phyloP scores from a whole-genome alignment of 2,888 invertebrate species.

The Achlya flavicornis region DNA sequence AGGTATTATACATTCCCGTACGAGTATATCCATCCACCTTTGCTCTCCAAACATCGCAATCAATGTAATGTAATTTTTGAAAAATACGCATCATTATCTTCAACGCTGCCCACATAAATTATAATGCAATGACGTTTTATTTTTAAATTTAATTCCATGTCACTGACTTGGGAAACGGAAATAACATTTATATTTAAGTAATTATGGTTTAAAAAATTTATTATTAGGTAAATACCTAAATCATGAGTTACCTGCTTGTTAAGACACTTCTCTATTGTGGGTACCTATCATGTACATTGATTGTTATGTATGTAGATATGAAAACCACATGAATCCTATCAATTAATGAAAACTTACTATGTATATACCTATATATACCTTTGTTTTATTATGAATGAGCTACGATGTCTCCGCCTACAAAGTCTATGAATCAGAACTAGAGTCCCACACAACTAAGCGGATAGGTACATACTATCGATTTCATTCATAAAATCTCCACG shows the following conservation, averaged over 20 bases:
- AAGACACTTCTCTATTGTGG: conserved; percentile 3
- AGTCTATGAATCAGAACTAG: neutral
- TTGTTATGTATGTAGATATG: neutral
- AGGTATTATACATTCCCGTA: conserved; percentile 41
- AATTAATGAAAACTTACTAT: conserved; percentile 19
- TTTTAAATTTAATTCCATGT: conserved; percentile 70
- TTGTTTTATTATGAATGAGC: neutral
- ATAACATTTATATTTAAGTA: conserved; percentile 30
- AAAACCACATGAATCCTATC: conserved; percentile 25
- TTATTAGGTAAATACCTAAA: neutral
- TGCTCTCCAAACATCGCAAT: conserved; percentile 19
- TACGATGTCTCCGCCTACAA: neutral
- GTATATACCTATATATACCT: no score
- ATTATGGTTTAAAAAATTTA: neutral
- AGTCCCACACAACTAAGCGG: neutral
- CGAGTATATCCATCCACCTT: conserved; percentile 12
- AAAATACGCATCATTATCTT: conserved; percentile 14
- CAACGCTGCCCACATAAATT: conserved; percentile 25
- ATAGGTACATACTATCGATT: conserved; percentile 4
- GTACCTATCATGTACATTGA: neutral
- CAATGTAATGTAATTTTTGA: conserved; percentile 31
- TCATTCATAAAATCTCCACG: conserved; percentile 17
- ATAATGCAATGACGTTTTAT: conserved; percentile 61
- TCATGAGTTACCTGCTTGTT: neutral
- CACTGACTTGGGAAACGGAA: conserved; percentile 67